A percentile compares a stretch with the other conserved stretches of the same genome.
Evolutionary conservation across 1,140 invertebrate genomes (phyloP).

Genomic region (Lanistes nyassanus): DNA sequence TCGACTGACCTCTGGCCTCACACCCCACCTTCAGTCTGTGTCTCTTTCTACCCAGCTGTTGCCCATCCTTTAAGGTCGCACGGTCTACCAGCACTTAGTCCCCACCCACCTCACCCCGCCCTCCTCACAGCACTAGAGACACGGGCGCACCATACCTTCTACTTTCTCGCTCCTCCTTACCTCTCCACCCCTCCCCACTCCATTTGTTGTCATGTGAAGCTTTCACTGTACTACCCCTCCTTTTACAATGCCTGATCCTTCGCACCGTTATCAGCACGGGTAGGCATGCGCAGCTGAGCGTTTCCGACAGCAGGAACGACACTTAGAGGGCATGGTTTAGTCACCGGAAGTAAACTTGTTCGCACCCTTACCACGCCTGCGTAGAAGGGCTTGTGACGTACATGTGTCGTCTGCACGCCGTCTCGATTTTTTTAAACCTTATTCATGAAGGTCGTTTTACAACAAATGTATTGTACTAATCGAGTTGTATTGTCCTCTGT

Average conservation of each 20-base stretch:
- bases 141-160: no score
- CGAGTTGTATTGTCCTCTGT: background rate
- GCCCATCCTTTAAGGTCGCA: conserved; percentile 10
- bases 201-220: background rate
- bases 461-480: background rate
- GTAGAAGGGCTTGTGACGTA: conserved; percentile 21
- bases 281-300: conserved; percentile 13
- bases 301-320: conserved; percentile 7
- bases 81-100: conserved; percentile 5
- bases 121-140: background rate
- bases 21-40: no score
- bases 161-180: no score
- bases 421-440: background rate
- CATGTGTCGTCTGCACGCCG: conserved; percentile 14
- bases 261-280: conserved; percentile 13
- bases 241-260: no score
- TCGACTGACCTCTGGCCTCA: background rate
- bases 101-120: background rate
- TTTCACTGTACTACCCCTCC: no score
- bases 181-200: background rate
- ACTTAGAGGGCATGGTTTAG: conserved; percentile 20
- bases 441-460: no score
- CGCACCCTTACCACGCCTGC: conserved; percentile 19
- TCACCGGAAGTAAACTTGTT: conserved; percentile 18
- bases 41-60: no score